Base-by-base conservation (phyloP, 2,797 vertebrate species). In the Neosilurus hyrtlii region DNA sequence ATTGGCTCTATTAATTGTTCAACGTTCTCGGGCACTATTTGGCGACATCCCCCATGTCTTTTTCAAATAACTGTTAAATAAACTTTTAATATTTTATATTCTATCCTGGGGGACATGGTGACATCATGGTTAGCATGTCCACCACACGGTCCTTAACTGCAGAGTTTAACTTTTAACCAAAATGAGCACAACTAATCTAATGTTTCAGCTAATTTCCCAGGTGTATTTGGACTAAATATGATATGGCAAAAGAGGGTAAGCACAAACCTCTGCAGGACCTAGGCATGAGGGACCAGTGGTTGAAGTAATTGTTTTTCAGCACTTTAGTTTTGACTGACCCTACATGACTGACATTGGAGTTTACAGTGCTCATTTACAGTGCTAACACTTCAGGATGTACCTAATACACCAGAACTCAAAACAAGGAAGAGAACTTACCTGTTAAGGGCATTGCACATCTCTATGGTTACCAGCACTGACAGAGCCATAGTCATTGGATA, bases 401-500 rank as follows among this genome's bases (percentile, higher is more conserved):
- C 30, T 30, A 43, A 43, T 18, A 5, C 24, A 73, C 24, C 12
- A 26, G 26, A 73, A 26, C 26, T 56, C 24, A 56, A 56, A 14
- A 57, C 54, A 57, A 9, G 37, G 15, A 24, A 49, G 11, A 63
- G 54, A 11, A 51, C 71, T 30, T 85, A 95, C 95, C 95, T 95
- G 93, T 95, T 95, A 63, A 95, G 89, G 80, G 94, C 94, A 3
- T 95, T 95, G 88, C 94, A 95, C 94, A 95, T 95, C 89, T 95
- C 94, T 86, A 95, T 95, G 88, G 94, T 95, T 73, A 95, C 94
- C 68, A 95, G 91, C 66, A 95, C 94, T 37, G 94, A 95, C 85
- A 95, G 86, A 9, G 94, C 94, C 94, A 95, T 95, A 0, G 94
- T 95, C 94, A 95, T 95, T 8, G 94, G 94, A 86, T 93, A 93